Conservation (phyloP, 92 coral and sea anemone species). For the Porites evermanni region DNA sequence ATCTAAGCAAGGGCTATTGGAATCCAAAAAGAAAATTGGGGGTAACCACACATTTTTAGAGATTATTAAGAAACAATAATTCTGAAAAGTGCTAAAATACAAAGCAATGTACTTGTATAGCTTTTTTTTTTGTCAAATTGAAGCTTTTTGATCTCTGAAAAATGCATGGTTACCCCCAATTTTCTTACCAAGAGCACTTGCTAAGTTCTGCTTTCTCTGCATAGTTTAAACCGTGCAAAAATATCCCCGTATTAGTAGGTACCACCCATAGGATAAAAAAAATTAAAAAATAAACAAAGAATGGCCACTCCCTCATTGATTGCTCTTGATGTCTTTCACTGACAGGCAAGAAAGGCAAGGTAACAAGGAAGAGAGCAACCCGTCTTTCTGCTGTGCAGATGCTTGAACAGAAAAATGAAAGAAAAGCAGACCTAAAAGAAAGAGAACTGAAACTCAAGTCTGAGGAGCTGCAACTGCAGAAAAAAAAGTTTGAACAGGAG, state of each 20-base stretch:
- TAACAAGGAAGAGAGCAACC: constrained; percentile 8
- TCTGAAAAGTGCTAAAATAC: constrained; percentile 4
- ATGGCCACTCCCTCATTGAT: background rate
- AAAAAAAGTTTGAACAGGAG: constrained; percentile 35
- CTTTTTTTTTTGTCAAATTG: background rate
- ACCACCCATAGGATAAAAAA: background rate
- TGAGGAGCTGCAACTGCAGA: constrained; percentile 26
- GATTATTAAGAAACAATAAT: too few species aligned
- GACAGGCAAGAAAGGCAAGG: constrained; percentile 3
- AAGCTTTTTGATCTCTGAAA: background rate
- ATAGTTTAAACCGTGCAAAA: constrained; percentile 5
- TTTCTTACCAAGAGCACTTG: constrained; percentile 25
- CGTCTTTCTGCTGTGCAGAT: constrained; percentile 36
- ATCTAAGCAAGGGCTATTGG: too few species aligned
- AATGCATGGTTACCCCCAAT: background rate
- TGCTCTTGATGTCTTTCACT: constrained; percentile 2
- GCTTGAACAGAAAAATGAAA: constrained; percentile 27
- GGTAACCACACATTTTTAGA: too few species aligned
- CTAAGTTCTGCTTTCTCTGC: constrained; percentile 25
- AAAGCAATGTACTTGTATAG: background rate
- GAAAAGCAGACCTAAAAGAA: constrained; percentile 32
- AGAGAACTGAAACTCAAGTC: constrained; percentile 20
- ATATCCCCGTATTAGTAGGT: constrained; percentile 12
- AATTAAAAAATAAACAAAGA: background rate
- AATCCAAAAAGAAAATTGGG: too few species aligned